Percentiles rank a stretch among this genome's conserved stretches.
Conservation (phyloP, 2,113 vertebrate species). For the Mustela lutreola region DNA sequence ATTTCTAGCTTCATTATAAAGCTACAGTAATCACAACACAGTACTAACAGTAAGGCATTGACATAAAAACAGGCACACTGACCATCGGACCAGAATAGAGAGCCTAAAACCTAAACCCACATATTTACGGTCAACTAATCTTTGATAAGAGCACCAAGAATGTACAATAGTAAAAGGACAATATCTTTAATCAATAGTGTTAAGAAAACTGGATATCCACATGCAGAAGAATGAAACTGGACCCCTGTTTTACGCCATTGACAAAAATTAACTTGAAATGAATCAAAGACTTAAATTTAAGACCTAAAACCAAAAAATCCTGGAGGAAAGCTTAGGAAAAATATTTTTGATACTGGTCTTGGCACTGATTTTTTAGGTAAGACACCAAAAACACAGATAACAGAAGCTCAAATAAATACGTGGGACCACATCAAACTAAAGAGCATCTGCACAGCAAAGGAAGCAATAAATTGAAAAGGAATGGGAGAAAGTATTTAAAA, state of each 20-base stretch:
- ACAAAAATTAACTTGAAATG: constrained; percentile 14
- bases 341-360: neutral
- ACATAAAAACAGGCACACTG: neutral
- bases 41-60: neutral
- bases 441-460: neutral
- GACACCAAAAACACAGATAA: neutral
- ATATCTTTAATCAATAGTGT: neutral
- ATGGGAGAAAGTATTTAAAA: neutral
- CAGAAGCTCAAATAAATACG: neutral
- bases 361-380: neutral
- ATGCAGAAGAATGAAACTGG: neutral
- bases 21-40: neutral
- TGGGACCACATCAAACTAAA: constrained; percentile 1
- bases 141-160: neutral
- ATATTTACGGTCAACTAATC: neutral
- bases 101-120: neutral
- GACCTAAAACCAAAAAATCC: neutral
- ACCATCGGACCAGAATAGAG: neutral
- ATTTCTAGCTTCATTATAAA: constrained; percentile 17
- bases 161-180: neutral
- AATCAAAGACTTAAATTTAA: neutral
- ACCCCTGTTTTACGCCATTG: neutral
- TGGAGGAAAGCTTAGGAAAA: neutral
- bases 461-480: constrained; percentile 23
- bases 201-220: neutral